A percentile compares a stretch with the other conserved stretches of the same genome.
Conservation (phyloP, 1,140 invertebrate species). For the Pseudomyrmex dendroicus region DNA sequence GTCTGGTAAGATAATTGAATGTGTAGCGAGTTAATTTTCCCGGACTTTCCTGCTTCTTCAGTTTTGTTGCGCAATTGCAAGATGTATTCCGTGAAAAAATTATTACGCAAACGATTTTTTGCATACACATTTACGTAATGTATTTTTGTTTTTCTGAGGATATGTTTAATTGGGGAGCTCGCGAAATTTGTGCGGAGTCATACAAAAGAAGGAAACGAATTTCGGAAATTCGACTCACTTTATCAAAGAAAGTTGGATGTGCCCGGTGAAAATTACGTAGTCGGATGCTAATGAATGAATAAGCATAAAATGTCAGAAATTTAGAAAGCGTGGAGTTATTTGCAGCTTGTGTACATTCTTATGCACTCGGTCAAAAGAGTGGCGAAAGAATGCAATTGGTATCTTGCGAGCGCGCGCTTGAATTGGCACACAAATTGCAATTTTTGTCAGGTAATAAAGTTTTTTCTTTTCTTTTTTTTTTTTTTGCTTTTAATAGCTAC, state of each 20-base stretch:
- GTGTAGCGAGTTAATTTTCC: no score
- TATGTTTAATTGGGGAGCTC: not conserved
- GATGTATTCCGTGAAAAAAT: no score
- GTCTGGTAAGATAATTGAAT: no score
- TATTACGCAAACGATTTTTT: no score
- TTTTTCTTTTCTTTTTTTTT: no score
- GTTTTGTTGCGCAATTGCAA: no score
- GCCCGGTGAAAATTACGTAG: conserved; percentile 10
- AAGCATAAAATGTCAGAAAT: conserved; percentile 57
- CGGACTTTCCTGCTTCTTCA: no score
- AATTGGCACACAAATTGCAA: conserved; percentile 48
- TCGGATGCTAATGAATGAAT: conserved; percentile 53
- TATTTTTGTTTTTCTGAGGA: not conserved
- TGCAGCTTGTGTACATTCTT: conserved; percentile 34
- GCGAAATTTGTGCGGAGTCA: no score
- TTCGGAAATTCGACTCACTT: not conserved
- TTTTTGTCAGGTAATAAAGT: conserved; percentile 2
- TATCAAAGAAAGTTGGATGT: not conserved
- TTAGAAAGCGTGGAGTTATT: conserved; percentile 71
- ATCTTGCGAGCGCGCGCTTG: not conserved
- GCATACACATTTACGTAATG: no score
- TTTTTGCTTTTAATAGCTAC: not conserved
- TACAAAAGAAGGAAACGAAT: not conserved
- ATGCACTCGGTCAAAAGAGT: conserved; percentile 24
- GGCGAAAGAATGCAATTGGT: not conserved